Evolutionary conservation across 2,888 invertebrate species (phyloP), one percentile per base, ranked within the genome.

Genomic region (Leptothorax acervorum): DNA sequence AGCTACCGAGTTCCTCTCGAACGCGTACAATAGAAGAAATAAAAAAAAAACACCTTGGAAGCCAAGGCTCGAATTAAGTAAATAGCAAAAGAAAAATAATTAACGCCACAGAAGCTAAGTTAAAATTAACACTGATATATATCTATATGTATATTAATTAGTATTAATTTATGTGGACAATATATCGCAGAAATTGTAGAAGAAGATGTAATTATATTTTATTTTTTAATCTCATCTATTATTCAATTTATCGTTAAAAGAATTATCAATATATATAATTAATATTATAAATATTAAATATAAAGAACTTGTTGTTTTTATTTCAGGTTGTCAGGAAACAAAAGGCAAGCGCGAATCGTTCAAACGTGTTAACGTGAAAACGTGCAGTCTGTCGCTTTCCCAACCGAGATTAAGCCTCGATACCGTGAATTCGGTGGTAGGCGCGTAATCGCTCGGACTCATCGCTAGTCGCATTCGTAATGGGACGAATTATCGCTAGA

Each of bases 1-100:
- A 86, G 87, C 85, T 81, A 83, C 45, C 82, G 84, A 90, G 82
- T 42, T 81, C 35, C 89, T 66, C 60, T 82, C 63, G 86, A 90
- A 31, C 62, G n/a, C 71, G 73, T 42, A 62, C 70, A 65, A 79
- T 39, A 48, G 39, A 60, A 12, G 5, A 9, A 71, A 70, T 79
- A 18, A 28, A 51, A 68, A 57, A 48, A 18, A 66, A 66, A 9
- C 31, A 68, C 8, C 23, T 70, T n/a, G n/a, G 3, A 12, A 42
- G 11, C 12, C 6, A n/a, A 66, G 63, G 42, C n/a, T 66, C 28
- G 5, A 70, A 60, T 70, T 48, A 45, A 12, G 23, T 55, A 79
- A 8, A 6, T 12, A 11, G 12, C 1, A 15, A 31, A 45, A 35
- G 6, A 45, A 15, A 28, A 31, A 31, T 45, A 57, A 12, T 45